Conservation (phyloP, 2,888 invertebrate genomes). For the Rhimphoctona megacephalus region DNA sequence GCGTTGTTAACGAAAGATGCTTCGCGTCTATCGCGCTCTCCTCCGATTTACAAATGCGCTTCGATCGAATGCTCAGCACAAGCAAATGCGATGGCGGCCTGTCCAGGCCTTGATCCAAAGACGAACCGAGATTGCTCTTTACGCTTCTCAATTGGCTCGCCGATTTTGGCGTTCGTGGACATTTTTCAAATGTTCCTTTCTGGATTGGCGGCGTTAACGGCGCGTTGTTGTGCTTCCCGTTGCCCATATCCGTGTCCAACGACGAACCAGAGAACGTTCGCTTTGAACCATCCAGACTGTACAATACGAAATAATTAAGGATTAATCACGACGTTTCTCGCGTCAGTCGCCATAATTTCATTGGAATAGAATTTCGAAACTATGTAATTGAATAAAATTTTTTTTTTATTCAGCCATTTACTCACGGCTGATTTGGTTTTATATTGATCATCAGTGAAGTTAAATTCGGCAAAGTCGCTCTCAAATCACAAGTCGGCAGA, state of each 20-base stretch:
- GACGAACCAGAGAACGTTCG: conserved; percentile 84
- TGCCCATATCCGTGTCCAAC: conserved; percentile 81
- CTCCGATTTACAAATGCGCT: conserved; percentile 83
- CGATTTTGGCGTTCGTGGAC: conserved; percentile 78
- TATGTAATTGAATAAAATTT: not conserved
- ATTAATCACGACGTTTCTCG: not conserved
- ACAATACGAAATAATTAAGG: conserved; percentile 31
- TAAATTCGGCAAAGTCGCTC: conserved; percentile 92
- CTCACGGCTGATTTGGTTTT: conserved; percentile 81
- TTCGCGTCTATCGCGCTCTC: conserved; percentile 82
- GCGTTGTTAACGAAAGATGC: conserved; percentile 76
- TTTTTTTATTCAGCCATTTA: conserved; percentile 27
- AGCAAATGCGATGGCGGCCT: conserved; percentile 76
- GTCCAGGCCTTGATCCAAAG: conserved; percentile 83
- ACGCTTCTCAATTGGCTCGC: conserved; percentile 80
- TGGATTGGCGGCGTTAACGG: conserved; percentile 80
- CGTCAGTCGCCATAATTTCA: not conserved
- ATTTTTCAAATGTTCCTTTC: conserved; percentile 81
- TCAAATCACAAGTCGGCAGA: conserved; percentile 90
- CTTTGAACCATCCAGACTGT: conserved; percentile 82
- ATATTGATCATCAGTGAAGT: conserved; percentile 86
- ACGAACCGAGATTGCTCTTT: conserved; percentile 81
- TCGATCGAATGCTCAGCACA: conserved; percentile 77
- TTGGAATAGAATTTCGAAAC: not conserved
- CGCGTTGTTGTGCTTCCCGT: conserved; percentile 75